Percentiles rank a stretch among this genome's conserved stretches.
Conservation (phyloP, 2,888 invertebrate genomes). For the Drosophila dives region DNA sequence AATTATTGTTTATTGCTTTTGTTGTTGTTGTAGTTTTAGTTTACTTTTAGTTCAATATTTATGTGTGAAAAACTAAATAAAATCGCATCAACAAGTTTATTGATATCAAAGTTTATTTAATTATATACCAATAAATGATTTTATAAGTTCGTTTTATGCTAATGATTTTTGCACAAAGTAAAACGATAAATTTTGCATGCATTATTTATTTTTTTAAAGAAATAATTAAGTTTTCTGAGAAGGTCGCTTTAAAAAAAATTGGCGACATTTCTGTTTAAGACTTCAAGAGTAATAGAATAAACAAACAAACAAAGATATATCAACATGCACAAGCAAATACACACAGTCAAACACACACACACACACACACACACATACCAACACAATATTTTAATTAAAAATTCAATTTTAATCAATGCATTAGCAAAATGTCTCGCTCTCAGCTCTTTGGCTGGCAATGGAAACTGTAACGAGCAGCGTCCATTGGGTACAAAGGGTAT, state of each 20-base stretch:
- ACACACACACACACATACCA: slow-evolving; percentile 26
- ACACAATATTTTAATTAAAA: slow-evolving; percentile 83
- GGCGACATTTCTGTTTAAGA: slow-evolving; percentile 4
- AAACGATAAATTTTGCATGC: background rate
- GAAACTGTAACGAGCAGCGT: slow-evolving; percentile 56
- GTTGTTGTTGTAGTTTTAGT: background rate
- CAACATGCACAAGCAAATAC: slow-evolving; percentile 6
- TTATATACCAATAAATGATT: background rate
- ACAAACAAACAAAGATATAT: slow-evolving; percentile 41
- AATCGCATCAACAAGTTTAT: slow-evolving; percentile 1
- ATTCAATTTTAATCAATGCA: slow-evolving; percentile 84
- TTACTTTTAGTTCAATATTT: background rate
- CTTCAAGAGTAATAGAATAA: slow-evolving; percentile 27
- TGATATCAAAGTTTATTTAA: background rate
- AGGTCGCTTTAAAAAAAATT: slow-evolving; percentile 10
- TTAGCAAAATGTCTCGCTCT: slow-evolving; percentile 83
- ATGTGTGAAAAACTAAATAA: background rate
- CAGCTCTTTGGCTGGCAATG: slow-evolving; percentile 49
- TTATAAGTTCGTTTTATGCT: background rate
- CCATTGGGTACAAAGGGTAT: slow-evolving; percentile 18
- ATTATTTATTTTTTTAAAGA: background rate
- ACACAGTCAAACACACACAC: slow-evolving; percentile 14
- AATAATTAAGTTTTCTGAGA: background rate
- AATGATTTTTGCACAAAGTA: background rate
- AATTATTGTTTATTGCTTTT: slow-evolving; percentile 3